phyloP scores from a whole-genome alignment of 2,888 invertebrate species.

The Fissipunctia ypsillon region DNA sequence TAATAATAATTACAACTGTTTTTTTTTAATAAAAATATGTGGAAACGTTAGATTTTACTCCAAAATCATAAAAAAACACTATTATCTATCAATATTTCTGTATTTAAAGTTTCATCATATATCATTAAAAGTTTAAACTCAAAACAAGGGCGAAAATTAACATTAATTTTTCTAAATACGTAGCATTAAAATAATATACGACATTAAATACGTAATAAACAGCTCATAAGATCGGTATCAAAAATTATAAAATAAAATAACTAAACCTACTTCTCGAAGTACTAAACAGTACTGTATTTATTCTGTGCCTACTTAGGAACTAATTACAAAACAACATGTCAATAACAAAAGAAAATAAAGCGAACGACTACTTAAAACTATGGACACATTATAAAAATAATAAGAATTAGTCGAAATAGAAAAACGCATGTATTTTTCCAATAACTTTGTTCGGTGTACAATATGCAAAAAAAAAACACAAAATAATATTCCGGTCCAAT shows the following conservation, averaged over 20 bases:
- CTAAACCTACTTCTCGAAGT: constrained; percentile 45
- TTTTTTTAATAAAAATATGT: background rate
- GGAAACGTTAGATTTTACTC: constrained; percentile 16
- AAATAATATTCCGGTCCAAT: constrained; percentile 23
- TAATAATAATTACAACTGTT: background rate
- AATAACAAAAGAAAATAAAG: constrained; percentile 59
- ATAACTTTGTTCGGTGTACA: constrained; percentile 39
- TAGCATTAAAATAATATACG: constrained; percentile 48
- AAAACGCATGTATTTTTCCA: constrained; percentile 26
- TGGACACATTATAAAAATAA: constrained; percentile 48
- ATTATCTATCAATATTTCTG: constrained; percentile 8
- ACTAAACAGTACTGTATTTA: constrained; percentile 46
- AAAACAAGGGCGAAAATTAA: constrained; percentile 26
- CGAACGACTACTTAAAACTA: constrained; percentile 56
- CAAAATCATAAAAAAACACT: constrained; percentile 34
- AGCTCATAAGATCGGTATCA: constrained; percentile 59
- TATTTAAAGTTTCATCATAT: constrained; percentile 16
- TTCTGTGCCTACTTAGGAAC: constrained; percentile 58
- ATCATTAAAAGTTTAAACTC: constrained; percentile 34
- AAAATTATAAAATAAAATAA: constrained; percentile 58
- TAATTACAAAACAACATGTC: constrained; percentile 65
- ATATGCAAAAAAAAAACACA: constrained; percentile 10
- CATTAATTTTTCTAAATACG: constrained; percentile 36
- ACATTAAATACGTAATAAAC: constrained; percentile 58
- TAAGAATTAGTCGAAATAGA: constrained; percentile 54